Base-by-base conservation (phyloP, 2,113 vertebrate genomes). In the Xenopus tropicalis region DNA sequence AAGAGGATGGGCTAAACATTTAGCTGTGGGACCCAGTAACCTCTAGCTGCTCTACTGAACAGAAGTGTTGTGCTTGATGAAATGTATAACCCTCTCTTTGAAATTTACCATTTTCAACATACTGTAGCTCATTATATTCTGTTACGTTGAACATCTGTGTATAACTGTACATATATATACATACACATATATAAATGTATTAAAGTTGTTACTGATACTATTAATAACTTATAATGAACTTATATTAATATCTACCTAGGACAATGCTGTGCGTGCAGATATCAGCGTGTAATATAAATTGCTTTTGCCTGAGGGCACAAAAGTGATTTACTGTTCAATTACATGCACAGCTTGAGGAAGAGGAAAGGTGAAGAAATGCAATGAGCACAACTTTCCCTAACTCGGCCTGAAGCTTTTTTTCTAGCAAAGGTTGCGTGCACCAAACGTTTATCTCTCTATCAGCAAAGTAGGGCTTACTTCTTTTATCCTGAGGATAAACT, bases 241-340 rank as follows among this genome's bases (percentile, higher is more conserved):
- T 11, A 13, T 48, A 48, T 17, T 14, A 17, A 48, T 48, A 13
- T 48, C 14, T 59, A 25, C 56, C 56, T 67, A 56, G 64, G 44
- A 74, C n/a, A 24, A 46, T 37, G 11, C 43, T 62, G 24, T 75
- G 72, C 66, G 72, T 75, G 72, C 72, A 54, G 57, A 75, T 51
- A 62, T 57, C 44, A 62, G 44, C 23, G 19, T 52, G n/a, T 52
- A 75, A 42, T 24, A 75, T 69, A 75, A 69, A 61, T 75, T 62
- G 57, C 61, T 24, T 52, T 16, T 37, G 24, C 72, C 66, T 54
- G 23, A 37, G 65, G 72, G 24, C 24, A 24, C 14, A 16, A 13
- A 25, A 69, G 65, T 75, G 66, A 61, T 75, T 75, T 75, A 69
- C 57, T 68, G 66, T 46, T 75, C 72, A 75, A 75, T 75, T 75